A percentile compares a stretch with the other conserved stretches of the same genome.
Evolutionary conservation across 2,888 invertebrate genomes (phyloP).

Genomic region (Osmoderma eremita): DNA sequence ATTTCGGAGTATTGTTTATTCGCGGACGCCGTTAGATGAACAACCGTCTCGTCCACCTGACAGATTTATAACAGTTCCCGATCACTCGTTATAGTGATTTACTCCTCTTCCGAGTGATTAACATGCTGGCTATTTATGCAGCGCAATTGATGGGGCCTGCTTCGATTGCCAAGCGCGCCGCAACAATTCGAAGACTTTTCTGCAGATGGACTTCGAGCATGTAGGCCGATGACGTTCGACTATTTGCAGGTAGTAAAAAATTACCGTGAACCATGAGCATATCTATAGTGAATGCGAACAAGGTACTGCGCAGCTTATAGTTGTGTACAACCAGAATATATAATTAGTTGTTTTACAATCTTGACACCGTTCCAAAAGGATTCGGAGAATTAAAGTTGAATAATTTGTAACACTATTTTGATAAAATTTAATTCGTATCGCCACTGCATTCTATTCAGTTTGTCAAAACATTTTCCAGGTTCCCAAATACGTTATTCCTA

Average conservation of each 20-base stretch:
- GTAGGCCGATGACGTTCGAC: constrained; percentile 26
- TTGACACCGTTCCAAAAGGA: too few relatives aligned
- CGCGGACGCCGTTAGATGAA: constrained; percentile 34
- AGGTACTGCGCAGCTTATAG: too few relatives aligned
- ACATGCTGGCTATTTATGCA: constrained; percentile 42
- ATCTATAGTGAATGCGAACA: too few relatives aligned
- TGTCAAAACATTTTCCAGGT: too few relatives aligned
- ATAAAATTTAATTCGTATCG: too few relatives aligned
- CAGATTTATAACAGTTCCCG: constrained; percentile 48
- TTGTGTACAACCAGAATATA: too few relatives aligned
- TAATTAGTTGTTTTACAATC: too few relatives aligned
- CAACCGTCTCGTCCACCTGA: constrained; percentile 41
- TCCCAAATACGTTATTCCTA: too few relatives aligned
- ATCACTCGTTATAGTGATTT: constrained; percentile 50
- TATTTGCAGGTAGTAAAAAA: constrained; percentile 34
- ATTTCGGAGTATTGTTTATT: constrained; percentile 40
- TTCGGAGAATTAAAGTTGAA: too few relatives aligned
- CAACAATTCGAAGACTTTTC: constrained; percentile 40
- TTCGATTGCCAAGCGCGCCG: constrained; percentile 41
- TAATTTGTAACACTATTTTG: too few relatives aligned
- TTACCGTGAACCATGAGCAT: not conserved
- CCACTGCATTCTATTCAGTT: too few relatives aligned
- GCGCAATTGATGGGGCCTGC: constrained; percentile 34
- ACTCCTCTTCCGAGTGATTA: constrained; percentile 46
- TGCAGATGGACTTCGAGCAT: constrained; percentile 32